phyloP scores from a whole-genome alignment of 2,113 vertebrate species.

The Callionymus lyra region DNA sequence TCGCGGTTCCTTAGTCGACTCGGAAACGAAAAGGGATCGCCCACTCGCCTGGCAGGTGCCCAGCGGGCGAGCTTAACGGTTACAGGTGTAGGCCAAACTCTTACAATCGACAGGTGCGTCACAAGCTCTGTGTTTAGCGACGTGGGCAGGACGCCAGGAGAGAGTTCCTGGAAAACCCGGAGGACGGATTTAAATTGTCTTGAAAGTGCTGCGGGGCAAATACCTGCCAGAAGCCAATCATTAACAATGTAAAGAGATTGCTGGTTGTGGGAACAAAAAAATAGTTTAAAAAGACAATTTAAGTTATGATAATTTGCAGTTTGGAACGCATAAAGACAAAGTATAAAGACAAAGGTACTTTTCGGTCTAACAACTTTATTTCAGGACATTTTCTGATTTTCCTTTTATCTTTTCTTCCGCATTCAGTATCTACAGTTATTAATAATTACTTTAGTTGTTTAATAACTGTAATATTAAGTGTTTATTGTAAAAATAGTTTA shows the following conservation, averaged over 20 bases:
- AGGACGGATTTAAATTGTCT: constrained; percentile 30
- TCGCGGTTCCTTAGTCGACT: no score
- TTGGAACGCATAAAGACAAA: no score
- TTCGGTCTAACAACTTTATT: no score
- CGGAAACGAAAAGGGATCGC: constrained; percentile 12
- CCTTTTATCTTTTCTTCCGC: no score
- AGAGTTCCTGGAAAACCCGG: constrained; percentile 42
- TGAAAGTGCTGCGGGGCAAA: constrained; percentile 12
- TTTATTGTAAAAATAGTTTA: no score
- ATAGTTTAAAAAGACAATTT: neutral
- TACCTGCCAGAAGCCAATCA: constrained; percentile 1
- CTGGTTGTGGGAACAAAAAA: neutral
- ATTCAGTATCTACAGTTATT: no score
- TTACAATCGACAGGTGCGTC: constrained; percentile 39
- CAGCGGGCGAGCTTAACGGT: constrained; percentile 27
- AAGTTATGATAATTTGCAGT: no score
- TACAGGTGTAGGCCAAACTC: constrained; percentile 44
- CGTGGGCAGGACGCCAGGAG: constrained; percentile 41
- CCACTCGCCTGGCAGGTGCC: constrained; percentile 21
- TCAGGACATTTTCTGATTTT: no score
- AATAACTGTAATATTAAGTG: no score
- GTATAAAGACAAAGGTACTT: no score
- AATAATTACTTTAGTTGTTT: no score
- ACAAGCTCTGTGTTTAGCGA: constrained; percentile 52
- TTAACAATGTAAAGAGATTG: neutral